These are phyloP conservation scores for Pandemis cinnamomeana DNA, from an alignment of 2,888 invertebrate species.

Conservation along the genomic window DNA sequence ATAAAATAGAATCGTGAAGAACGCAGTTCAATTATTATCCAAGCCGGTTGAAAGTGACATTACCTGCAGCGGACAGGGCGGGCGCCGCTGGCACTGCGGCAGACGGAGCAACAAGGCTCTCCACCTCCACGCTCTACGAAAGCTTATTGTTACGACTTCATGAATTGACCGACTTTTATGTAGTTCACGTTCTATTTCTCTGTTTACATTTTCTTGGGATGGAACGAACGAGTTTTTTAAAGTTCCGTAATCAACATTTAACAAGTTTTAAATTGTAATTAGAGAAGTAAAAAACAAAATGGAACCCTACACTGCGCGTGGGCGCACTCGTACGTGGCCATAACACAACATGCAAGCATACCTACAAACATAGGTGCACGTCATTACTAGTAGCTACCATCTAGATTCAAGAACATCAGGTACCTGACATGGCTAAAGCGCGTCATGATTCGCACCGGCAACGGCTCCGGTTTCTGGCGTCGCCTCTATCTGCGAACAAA, in stretches of 20 bases:
- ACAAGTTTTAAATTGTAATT: no score
- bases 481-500: conserved; percentile 64
- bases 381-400: neutral
- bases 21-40: neutral
- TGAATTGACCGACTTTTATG: conserved; percentile 3
- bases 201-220: neutral
- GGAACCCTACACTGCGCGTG: no score
- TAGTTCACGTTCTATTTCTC: neutral
- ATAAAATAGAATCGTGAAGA: neutral
- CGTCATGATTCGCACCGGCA: conserved; percentile 62
- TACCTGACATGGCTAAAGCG: conserved; percentile 62
- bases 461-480: conserved; percentile 48
- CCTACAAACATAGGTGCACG: neutral
- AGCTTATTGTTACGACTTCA: neutral
- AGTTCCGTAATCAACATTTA: no score
- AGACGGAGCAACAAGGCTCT: neutral
- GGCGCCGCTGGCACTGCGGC: neutral
- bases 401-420: conserved; percentile 25
- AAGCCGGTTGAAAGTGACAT: neutral
- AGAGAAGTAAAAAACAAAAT: neutral
- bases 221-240: no score
- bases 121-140: neutral
- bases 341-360: no score
- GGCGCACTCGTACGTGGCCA: no score
- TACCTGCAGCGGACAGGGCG: neutral